These are phyloP conservation scores for Cryptotis parvus DNA, from an alignment of 2,113 vertebrate genomes.

Conservation along the genomic window DNA sequence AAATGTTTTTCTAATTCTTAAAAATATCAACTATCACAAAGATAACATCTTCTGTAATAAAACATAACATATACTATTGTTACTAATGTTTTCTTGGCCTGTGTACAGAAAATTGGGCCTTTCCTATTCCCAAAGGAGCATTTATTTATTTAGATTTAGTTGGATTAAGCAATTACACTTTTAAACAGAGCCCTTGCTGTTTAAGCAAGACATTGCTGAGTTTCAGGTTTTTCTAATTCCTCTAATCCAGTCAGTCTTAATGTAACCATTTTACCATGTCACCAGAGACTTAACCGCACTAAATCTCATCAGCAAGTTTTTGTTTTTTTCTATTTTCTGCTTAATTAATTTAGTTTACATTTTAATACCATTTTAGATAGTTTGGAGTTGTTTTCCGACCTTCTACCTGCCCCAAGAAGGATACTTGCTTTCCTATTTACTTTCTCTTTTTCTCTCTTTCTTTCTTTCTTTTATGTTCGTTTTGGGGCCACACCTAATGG, in stretches of 20 bases:
- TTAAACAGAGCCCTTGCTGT: background rate
- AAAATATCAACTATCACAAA: background rate
- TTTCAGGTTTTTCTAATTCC: slow-evolving; percentile 9
- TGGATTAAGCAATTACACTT: background rate
- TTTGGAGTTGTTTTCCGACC: background rate
- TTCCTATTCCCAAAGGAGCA: background rate
- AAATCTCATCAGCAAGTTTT: background rate
- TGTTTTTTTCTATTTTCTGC: slow-evolving; percentile 20
- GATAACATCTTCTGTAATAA: background rate
- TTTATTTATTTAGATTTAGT: background rate
- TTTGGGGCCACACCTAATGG: too few relatives aligned
- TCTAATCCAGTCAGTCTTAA: background rate
- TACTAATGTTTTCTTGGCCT: background rate
- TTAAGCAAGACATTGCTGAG: background rate
- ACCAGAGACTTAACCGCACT: background rate
- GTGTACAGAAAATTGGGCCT: background rate
- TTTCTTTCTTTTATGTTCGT: too few relatives aligned
- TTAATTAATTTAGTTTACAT: background rate
- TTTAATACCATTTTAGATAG: slow-evolving; percentile 14
- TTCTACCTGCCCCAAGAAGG: too few relatives aligned
- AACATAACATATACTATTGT: background rate
- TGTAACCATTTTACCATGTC: background rate
- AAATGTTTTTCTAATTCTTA: too few relatives aligned
- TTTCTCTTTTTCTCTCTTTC: too few relatives aligned
- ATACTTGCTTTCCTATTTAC: too few relatives aligned